Base-by-base conservation (phyloP, 2,888 invertebrate species). In the Amiota minor region DNA sequence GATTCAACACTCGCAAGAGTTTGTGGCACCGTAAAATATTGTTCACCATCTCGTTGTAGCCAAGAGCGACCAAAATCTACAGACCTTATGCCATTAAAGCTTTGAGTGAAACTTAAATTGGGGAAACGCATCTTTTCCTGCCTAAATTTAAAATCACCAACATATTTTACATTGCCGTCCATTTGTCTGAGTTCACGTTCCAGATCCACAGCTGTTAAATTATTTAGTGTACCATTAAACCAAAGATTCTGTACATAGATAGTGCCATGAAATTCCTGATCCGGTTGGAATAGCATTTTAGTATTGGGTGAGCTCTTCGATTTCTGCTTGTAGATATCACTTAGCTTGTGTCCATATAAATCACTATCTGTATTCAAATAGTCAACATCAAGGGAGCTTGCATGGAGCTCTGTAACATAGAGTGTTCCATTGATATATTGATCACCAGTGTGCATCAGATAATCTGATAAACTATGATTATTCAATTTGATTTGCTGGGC, bases 21-120 rank as follows among this genome's bases (percentile, higher is more conserved):
- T 77, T 89, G 89, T 1, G 84, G 82, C 0, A 83, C 88, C 2
- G 84, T 86, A 55, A 90, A 89, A 2, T 73, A 73, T 77, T 91
- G 90, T 20, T 87, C 84, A 0, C 84, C 86, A 55, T 79, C 81
- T 23, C 81, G 86, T 68, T 90, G 85, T 1, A 91, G 78, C 90
- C 90, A 91, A 74, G 86, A 86, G 10, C 81, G 78, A 2, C 90
- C 90, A 78, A 92, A 91, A 20, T 90, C 82, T 0, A 81, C 72
- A 1, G 87, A 84, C 0, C 82, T 77, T 53, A 92, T 88, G 18
- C 88, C 90, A 79, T 92, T 91, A 6, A 91, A 82, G 18, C 82
- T 81, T 10, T 86, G 85, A 14, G 81, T 78, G 80, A 91, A 91
- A 71, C 85, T 86, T 4, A 92, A 81, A 16, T 89, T 88, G 56